Percentiles rank a stretch among this genome's conserved stretches.
phyloP scores from a whole-genome alignment of 2,797 vertebrate species.

The Pseudochirops corinnae region DNA sequence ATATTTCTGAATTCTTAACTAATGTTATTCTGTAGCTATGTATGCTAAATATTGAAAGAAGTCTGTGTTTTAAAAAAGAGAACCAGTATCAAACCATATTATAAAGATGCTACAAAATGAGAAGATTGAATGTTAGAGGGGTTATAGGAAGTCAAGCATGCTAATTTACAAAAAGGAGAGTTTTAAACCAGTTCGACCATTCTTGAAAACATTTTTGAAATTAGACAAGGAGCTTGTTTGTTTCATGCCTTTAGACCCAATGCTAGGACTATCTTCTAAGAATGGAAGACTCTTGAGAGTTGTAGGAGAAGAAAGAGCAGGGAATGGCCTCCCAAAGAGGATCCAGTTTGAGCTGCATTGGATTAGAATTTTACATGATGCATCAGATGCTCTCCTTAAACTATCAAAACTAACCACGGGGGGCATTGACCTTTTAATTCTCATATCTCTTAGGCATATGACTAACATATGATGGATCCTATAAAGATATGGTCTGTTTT shows the following conservation, averaged over 20 bases:
- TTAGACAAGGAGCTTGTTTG: background rate
- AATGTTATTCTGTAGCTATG: background rate
- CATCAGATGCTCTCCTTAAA: background rate
- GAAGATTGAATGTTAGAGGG: background rate
- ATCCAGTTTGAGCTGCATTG: background rate
- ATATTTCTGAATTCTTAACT: background rate
- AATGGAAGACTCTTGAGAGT: background rate
- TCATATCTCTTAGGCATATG: background rate
- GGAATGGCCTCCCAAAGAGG: background rate
- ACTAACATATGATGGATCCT: background rate
- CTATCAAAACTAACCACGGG: background rate
- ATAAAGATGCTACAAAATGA: background rate
- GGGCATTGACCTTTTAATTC: background rate
- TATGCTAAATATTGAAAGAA: background rate
- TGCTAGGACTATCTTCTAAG: background rate
- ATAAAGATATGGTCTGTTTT: background rate
- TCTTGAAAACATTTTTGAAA: background rate
- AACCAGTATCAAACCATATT: background rate
- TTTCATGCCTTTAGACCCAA: background rate
- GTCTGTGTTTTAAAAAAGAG: background rate
- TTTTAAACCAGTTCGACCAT: background rate
- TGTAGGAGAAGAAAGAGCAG: background rate
- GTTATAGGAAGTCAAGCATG: background rate
- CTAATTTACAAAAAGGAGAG: background rate
- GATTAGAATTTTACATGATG: background rate